Base-by-base conservation (phyloP, 2,113 vertebrate genomes). In the Silurus glanis region DNA sequence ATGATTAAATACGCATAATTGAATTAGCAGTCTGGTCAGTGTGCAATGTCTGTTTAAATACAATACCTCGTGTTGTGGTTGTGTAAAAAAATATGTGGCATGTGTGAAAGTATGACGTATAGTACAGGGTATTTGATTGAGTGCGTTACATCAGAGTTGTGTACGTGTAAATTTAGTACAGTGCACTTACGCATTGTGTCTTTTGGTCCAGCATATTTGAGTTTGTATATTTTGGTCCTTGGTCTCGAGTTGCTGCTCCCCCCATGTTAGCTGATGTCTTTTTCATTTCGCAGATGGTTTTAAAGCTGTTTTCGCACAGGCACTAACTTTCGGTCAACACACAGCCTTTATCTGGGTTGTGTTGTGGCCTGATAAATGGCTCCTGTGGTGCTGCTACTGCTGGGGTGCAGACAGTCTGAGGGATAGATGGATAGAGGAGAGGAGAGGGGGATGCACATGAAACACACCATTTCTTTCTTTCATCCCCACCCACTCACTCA, bases 391-490 rank as follows among this genome's bases (percentile, higher is more conserved):
- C 78, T 85, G 84, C 74, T 86, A 45, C 86, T 87, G 86, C 86
- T 87, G 61, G 76, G 79, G 79, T 84, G 69, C 59, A 78, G 82
- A 53, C 69, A 16, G 83, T 82, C 83, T 47, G 80, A 83, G 80
- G 28, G 72, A 87, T 87, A 79, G 85, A 84, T 49, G 85, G 85
- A 58, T 28, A 69, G 67, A 88, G 86, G 89, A 84, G 90, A 85
- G 80, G 74, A 47, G 55, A 83, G 80, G 88, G 83, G 81, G 79
- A 85, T 86, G 87, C 84, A 93, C 93, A 94, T 94, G 93, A 94
- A 93, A 92, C 89, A 87, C 90, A 89, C 92, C 91, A 93, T 95
- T 93, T 90, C 92, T 89, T 86, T 92, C 93, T 94, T 94, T 94
- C 93, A 94, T 94, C 91, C 92, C 88, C 88, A 55, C 90, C 88